Evolutionary conservation across 1,140 invertebrate species (phyloP), one percentile per base, ranked within the genome.

Genomic region (Xylocopa sonorina): DNA sequence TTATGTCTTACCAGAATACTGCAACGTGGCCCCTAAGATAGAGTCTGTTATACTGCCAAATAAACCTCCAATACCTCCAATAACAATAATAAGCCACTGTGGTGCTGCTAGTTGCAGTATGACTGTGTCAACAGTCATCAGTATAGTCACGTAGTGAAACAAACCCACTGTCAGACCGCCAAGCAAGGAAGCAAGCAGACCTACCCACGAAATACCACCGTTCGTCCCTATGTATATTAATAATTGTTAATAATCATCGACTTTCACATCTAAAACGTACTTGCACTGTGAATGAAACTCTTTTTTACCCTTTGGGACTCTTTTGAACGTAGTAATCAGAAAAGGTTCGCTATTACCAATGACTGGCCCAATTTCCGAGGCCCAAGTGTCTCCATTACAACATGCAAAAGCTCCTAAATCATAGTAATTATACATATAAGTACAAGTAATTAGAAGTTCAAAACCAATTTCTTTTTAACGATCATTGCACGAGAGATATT

Each of bases 321-420:
- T 94, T 80, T 95, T 94, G 58, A 95, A 93, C 24, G 94, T 95
- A 12, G 97, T 98, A 41, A 98, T 96, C 0, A 98, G 94, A 78
- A 95, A 93, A 24, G 97, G 97, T 83, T 96, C 94, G 0, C 93
- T 91, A 29, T 87, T 92, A 21, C 95, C 94, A 12, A 97, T 88
- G 0, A 97, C 97, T 48, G 96, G 94, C 43, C 97, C 98, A 51
- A 98, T 90, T 92, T 98, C 98, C 29, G 97, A 98, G 55, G 97
- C 97, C 96, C 97, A 98, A 1, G 98, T 98, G 88, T 99, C 98
- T 9, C 97, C 98, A 91, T 96, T 97, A 86, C 96, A 96, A 87
- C 97, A 97, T 7, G 97, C 95, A 83, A 98, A 94, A 4, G 96
- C 93, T 86, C 96, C 96, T 95, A 81, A 92, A 91, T 72, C 71